Conservation (phyloP, 2,797 vertebrate species). For the Parauchenoglanis ngamensis region DNA sequence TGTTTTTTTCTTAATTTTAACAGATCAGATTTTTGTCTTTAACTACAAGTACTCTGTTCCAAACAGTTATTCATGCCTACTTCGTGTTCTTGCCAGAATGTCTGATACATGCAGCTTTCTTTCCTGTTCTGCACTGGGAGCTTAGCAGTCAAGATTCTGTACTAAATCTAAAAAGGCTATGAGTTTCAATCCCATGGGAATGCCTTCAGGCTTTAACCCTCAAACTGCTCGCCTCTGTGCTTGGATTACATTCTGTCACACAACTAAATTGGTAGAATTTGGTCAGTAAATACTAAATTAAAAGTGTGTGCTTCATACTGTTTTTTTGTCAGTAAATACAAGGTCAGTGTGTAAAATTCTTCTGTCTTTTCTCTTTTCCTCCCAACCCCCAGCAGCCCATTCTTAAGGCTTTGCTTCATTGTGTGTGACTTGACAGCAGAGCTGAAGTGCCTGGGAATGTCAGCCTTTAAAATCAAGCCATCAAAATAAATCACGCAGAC, state of each 20-base stretch:
- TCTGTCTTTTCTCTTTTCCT: constrained; percentile 23
- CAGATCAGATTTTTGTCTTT: not conserved
- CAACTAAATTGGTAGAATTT: not conserved
- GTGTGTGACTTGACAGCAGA: constrained; percentile 65
- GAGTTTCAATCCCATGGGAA: not conserved
- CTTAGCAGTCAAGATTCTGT: not conserved
- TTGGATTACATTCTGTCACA: not conserved
- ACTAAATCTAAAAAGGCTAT: not conserved
- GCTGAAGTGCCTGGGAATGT: constrained; percentile 60
- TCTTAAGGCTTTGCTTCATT: constrained; percentile 39
- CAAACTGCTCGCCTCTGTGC: too few species aligned
- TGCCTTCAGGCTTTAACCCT: not conserved
- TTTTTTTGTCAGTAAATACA: not conserved
- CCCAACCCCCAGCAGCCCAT: constrained; percentile 46
- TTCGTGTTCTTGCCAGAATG: not conserved
- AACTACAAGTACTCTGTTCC: not conserved
- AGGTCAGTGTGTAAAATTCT: constrained; percentile 25
- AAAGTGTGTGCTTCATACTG: not conserved
- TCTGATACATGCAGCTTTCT: not conserved
- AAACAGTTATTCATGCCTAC: not conserved
- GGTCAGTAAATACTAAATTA: not conserved
- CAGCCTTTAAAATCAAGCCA: constrained; percentile 45
- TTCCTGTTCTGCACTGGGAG: not conserved
- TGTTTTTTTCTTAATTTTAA: not conserved
- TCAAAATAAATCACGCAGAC: constrained; percentile 35